Base-by-base conservation (phyloP, 2,888 invertebrate genomes). In the Disparrhopalites patrizii region DNA sequence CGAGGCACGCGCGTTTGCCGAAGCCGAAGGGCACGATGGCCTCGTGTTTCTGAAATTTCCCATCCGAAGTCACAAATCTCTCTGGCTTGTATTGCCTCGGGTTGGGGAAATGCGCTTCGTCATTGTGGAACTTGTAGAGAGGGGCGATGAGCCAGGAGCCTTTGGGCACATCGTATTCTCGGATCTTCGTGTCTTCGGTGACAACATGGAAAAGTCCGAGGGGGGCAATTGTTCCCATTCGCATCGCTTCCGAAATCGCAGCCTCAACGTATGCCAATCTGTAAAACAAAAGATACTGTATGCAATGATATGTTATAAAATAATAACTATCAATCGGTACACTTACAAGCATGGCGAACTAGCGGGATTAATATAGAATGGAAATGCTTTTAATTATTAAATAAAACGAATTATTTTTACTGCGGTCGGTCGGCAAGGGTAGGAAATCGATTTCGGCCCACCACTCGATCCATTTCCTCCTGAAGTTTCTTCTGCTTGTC, bases 401-500 rank as follows among this genome's bases (percentile, higher is more conserved):
- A n/a, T n/a, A n/a, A n/a, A n/a, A n/a, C n/a, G n/a, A n/a, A n/a
- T n/a, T n/a, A n/a, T n/a, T n/a, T 27, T 18, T 47, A 66, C 66
- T 40, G 58, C 15, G 52, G 0, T 40, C 36, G 62, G 23, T 70
- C 70, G 18, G 54, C 47, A 13, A 68, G 27, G 13, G 70, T n/a
- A n/a, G n/a, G n/a, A n/a, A n/a, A n/a, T n/a, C n/a, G n/a, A n/a
- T n/a, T n/a, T n/a, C n/a, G n/a, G 10, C 70, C 70, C 13, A 65
- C 28, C 3, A 67, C 67, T 2, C 20, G 2, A 15, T 65, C 57
- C n/a, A 70, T 61, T 61, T 69, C 68, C n/a, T 62, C n/a, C 20
- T 62, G 62, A 15, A 70, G 5, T 40, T 68, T 69, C 15, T 52
- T 27, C 40, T 67, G 66, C 10, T 58, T 47, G 13, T 30, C 18